Conservation (phyloP, 2,113 vertebrate genomes). For the Sylvia atricapilla region DNA sequence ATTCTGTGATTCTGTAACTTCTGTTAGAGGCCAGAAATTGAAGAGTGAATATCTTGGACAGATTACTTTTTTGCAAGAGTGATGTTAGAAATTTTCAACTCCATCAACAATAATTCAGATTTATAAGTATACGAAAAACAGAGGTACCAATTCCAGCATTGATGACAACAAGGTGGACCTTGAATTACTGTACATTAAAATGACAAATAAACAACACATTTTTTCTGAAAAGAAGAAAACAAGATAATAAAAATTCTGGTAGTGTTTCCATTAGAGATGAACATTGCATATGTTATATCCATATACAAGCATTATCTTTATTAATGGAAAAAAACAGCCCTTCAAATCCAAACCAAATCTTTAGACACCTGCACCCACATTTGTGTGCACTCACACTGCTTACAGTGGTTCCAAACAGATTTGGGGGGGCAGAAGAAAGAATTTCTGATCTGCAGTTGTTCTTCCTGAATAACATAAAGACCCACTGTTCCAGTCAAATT, state of each 20-base stretch:
- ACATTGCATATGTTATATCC: neutral
- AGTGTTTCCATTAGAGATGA: neutral
- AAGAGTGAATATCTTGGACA: neutral
- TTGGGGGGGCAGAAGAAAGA: neutral
- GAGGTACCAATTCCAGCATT: neutral
- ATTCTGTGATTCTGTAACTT: neutral
- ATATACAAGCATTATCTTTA: neutral
- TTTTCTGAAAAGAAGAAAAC: neutral
- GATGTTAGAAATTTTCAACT: neutral
- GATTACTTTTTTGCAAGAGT: neutral
- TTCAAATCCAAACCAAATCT: neutral
- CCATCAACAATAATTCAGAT: neutral
- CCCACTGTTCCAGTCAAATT: neutral
- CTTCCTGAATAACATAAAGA: neutral
- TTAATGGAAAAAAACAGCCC: neutral
- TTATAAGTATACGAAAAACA: neutral
- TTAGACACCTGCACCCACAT: neutral
- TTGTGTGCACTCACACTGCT: neutral
- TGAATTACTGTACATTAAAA: neutral
- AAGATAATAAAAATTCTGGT: neutral
- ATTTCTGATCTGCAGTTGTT: neutral
- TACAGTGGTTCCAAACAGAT: neutral
- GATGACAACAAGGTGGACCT: neutral
- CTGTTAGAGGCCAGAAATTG: neutral
- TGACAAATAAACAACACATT: neutral